These are phyloP conservation scores for Coluber constrictor DNA, from an alignment of 2,797 vertebrate genomes.

Conservation along the genomic window DNA sequence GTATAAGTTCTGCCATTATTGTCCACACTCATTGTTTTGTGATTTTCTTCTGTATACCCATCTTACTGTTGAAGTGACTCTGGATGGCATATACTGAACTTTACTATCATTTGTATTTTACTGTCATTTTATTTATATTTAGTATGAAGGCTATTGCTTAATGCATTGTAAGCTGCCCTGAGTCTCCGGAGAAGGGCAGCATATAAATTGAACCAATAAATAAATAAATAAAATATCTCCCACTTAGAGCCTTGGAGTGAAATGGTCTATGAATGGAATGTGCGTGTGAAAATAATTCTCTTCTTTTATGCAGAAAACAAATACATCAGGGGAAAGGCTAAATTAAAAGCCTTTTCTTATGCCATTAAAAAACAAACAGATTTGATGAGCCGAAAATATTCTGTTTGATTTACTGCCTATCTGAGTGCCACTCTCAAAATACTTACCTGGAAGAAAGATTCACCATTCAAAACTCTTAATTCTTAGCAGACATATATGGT, in stretches of 20 bases:
- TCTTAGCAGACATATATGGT: background rate
- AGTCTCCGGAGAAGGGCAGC: no score
- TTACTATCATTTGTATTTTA: background rate
- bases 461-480: background rate
- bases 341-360: background rate
- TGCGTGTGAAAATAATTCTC: background rate
- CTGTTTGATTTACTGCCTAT: no score
- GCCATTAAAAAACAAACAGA: background rate
- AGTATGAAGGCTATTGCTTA: no score
- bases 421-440: background rate
- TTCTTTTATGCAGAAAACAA: background rate
- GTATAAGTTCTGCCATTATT: background rate
- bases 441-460: background rate
- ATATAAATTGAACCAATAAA: no score
- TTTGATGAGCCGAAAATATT: background rate
- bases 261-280: background rate
- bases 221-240: background rate
- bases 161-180: no score
- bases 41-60: background rate
- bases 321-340: background rate
- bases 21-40: background rate
- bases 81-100: background rate
- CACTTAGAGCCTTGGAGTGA: background rate
- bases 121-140: background rate
- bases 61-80: background rate